Evolutionary conservation across 2,888 invertebrate genomes (phyloP), one percentile per base, ranked within the genome.

Genomic region (Cylindroiulus punctatus): DNA sequence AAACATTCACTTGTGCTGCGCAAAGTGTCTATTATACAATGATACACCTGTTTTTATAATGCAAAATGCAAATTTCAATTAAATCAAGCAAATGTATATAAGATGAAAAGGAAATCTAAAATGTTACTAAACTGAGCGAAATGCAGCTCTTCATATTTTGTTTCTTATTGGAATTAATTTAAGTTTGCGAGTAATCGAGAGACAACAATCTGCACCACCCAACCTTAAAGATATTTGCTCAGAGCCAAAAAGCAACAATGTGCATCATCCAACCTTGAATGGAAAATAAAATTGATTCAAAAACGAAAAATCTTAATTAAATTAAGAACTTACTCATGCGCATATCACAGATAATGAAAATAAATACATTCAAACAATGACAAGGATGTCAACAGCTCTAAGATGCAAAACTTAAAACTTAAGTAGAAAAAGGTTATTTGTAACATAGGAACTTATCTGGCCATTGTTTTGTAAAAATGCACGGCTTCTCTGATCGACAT

Each of bases 401-500:
- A n/a, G 65, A 76, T 76, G 76, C 76, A 30, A 26, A 76, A 30
- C 76, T 36, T 36, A 36, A 44, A 44, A 44, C 44, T 4, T 26
- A 4, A 57, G 2, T 57, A 76, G 76, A 30, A 76, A 76, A 76
- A 14, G 5, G 17, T 5, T 76, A 26, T 52, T 52, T 52, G 12
- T 52, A 52, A 52, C 12, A 52, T 52, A 52, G n/a, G 52, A n/a
- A 30, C 76, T 76, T 4, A 26, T 26, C 76, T 14, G 12, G 26
- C 65, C 65, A 65, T 26, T 65, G 65, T 65, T 65, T 65, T 65
- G 36, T 65, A 65, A 65, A 65, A 65, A 65, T 65, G 65, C 65
- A 65, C 26, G 7, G 26, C 5, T 22, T 22, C 22, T 2, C 22
- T 65, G 22, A 65, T 7, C 0, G 22, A 65, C 22, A 65, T 65